A percentile compares a stretch with the other conserved stretches of the same genome.
Evolutionary conservation across 1,140 invertebrate species (phyloP).

Genomic region (Scaptomyza pallida): DNA sequence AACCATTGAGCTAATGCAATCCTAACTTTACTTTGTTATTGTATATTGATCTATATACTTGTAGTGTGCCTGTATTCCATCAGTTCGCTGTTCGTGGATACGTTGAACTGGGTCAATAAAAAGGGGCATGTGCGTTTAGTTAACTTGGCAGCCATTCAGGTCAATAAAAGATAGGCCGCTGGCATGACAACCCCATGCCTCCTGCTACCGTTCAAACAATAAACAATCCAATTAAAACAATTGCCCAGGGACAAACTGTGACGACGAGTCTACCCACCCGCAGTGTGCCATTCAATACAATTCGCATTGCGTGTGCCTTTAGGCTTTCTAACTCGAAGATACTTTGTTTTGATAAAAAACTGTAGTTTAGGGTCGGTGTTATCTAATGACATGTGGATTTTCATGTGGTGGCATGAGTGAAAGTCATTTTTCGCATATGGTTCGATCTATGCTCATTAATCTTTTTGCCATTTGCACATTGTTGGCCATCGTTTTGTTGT

Average conservation of each 20-base stretch:
- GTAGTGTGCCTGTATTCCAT: conserved; percentile 11
- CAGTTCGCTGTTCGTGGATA: conserved; percentile 19
- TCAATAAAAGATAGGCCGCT: conserved; percentile 63
- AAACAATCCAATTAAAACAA: conserved; percentile 81
- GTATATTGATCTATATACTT: not conserved
- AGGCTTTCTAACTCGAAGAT: conserved; percentile 11
- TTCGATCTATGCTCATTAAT: conserved; percentile 69
- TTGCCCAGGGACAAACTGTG: conserved; percentile 60
- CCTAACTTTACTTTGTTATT: conserved; percentile 4
- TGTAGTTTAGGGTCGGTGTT: not conserved
- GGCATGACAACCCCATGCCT: conserved; percentile 47
- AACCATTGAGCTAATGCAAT: conserved; percentile 2
- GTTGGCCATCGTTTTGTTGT: conserved; percentile 35
- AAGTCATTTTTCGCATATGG: conserved; percentile 59
- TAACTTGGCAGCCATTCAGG: conserved; percentile 53
- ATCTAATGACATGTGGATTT: conserved; percentile 33
- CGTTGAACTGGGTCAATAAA: conserved; percentile 63
- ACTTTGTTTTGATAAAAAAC: conserved; percentile 20
- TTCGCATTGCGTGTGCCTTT: conserved; percentile 63
- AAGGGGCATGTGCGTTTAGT: conserved; percentile 62
- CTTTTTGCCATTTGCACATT: conserved; percentile 53
- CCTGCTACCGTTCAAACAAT: conserved; percentile 27
- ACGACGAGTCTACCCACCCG: conserved; percentile 19
- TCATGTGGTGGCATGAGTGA: conserved; percentile 50
- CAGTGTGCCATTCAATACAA: conserved; percentile 43